Percentiles rank a stretch among this genome's conserved stretches.
Evolutionary conservation across 2,888 invertebrate genomes (phyloP).

Genomic region (Deroplatys truncata): DNA sequence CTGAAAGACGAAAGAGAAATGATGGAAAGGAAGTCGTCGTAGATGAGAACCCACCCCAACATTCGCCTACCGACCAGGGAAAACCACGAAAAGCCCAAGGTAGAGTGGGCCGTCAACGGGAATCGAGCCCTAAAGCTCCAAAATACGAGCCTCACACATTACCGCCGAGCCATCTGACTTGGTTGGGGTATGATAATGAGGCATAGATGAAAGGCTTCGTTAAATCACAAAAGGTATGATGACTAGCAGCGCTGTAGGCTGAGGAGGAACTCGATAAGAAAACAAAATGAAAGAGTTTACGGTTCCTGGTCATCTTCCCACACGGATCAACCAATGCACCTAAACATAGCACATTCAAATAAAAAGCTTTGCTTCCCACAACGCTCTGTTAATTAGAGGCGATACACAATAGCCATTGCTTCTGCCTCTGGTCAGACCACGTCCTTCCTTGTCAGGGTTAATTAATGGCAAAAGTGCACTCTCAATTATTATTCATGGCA

Average conservation of each 20-base stretch:
- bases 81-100: too few relatives aligned
- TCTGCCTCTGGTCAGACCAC: neutral
- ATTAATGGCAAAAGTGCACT: neutral
- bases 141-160: too few relatives aligned
- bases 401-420: neutral
- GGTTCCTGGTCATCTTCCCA: neutral
- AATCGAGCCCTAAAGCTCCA: too few relatives aligned
- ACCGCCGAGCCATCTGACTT: too few relatives aligned
- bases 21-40: too few relatives aligned
- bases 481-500: neutral
- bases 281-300: neutral
- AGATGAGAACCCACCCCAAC: too few relatives aligned
- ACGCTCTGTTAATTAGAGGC: neutral
- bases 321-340: neutral
- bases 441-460: neutral
- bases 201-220: neutral
- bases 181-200: neutral
- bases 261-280: neutral
- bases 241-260: too few relatives aligned
- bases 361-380: neutral
- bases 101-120: too few relatives aligned
- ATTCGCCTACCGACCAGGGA: too few relatives aligned
- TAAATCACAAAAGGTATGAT: too few relatives aligned
- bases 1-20: too few relatives aligned
- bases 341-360: neutral